Evolutionary conservation across 2,797 vertebrate species (phyloP), one percentile per base, ranked within the genome.

Genomic region (Poecilia wingei): DNA sequence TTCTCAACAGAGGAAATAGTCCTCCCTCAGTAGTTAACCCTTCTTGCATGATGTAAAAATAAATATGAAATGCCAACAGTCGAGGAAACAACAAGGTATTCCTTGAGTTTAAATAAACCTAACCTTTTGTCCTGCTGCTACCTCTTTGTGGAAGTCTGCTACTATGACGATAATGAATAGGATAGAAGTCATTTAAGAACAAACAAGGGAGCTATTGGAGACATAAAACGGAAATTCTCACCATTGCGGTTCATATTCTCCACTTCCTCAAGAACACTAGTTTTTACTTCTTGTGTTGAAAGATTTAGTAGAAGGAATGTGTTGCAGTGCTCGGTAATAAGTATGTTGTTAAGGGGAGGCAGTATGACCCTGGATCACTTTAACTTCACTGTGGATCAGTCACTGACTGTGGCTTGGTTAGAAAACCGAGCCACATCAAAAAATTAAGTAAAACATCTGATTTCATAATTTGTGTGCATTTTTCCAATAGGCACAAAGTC

Each of bases 141-240:
- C 73, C 71, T 87, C 82, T 66, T 83, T 78, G 72, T 78, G 80
- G 75, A 18, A 28, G 66, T 22, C 31, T 1, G 28, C 74, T 70
- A 4, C 73, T 72, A 33, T 61, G 70, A 72, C 68, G 49, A 69
- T 72, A 87, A 77, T 73, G 71, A 78, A 83, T 88, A 72, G 77
- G 59, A 80, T 31, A 12, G 70, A 53, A 31, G 78, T 80, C 79
- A 84, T 69, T 0, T 76, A 79, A 72, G 39, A 71, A 72, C 89
- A 86, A 87, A 84, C 51, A 82, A 76, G 49, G 79, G 79, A 89
- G 89, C 80, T 78, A 82, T 79, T 31, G 28, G 47, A 86, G 78
- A 86, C 82, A 82, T 85, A 72, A 87, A 83, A 90, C 82, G 86
- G 91, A 93, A 86, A 91, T 89, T 87, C 87, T 85, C 43, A 81